Conservation (phyloP, 2,797 vertebrate species). For the Gephyroberyx darwinii region DNA sequence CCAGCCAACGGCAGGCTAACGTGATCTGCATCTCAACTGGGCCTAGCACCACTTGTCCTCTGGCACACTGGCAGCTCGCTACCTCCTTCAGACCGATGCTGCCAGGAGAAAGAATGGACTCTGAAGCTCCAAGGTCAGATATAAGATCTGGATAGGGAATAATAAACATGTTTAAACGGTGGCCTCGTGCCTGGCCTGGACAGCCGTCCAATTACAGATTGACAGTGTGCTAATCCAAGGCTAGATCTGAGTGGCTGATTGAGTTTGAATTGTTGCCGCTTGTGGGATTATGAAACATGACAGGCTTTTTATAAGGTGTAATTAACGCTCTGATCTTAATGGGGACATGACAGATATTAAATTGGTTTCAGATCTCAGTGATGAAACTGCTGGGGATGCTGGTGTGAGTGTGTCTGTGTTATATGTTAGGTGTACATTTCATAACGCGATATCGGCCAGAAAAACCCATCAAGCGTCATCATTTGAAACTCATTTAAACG, state of each 20-base stretch:
- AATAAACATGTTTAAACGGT: slow-evolving; percentile 73
- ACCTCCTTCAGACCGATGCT: slow-evolving; percentile 59
- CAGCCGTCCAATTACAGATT: slow-evolving; percentile 67
- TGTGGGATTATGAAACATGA: slow-evolving; percentile 82
- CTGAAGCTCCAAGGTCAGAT: slow-evolving; percentile 71
- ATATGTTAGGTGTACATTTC: slow-evolving; percentile 15
- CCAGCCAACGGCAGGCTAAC: slow-evolving; percentile 62
- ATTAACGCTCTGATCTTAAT: slow-evolving; percentile 84
- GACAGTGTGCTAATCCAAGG: slow-evolving; percentile 68
- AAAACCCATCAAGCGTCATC: slow-evolving; percentile 26
- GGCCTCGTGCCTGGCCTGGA: slow-evolving; percentile 36
- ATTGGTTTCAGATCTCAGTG: slow-evolving; percentile 80
- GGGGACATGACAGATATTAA: slow-evolving; percentile 85
- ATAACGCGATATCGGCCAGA: slow-evolving; percentile 32
- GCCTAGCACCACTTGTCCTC: slow-evolving; percentile 64
- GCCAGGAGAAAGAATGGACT: slow-evolving; percentile 58
- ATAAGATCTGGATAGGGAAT: slow-evolving; percentile 60
- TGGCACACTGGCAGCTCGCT: slow-evolving; percentile 63
- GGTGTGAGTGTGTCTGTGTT: slow-evolving; percentile 16
- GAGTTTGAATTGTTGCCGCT: slow-evolving; percentile 78
- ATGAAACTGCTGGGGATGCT: slow-evolving; percentile 41
- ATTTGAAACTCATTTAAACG: slow-evolving; percentile 21
- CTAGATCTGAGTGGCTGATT: slow-evolving; percentile 74
- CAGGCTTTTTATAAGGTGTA: slow-evolving; percentile 85
- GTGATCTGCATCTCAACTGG: slow-evolving; percentile 77